Evolutionary conservation across 2,888 invertebrate species (phyloP).

Genomic region (Crocallis elinguaria): DNA sequence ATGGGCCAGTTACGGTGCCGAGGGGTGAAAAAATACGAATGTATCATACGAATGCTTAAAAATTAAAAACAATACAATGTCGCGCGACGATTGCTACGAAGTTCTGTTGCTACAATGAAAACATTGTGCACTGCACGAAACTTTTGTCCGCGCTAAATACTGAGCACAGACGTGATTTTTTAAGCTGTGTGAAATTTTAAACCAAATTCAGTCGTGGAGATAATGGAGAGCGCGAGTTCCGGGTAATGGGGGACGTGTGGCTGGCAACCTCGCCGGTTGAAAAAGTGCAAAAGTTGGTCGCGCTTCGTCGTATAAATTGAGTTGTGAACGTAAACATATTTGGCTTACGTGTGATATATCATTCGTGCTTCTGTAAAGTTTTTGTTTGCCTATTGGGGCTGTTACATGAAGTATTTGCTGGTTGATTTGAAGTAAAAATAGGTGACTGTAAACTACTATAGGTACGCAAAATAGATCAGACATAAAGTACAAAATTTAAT

Average conservation of each 20-base stretch:
- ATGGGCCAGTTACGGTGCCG: conserved; percentile 66
- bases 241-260: conserved; percentile 77
- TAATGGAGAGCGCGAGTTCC: conserved; percentile 79
- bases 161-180: conserved; percentile 55
- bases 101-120: conserved; percentile 48
- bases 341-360: conserved; percentile 34
- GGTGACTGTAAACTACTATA: too few relatives aligned
- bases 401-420: neutral
- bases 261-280: conserved; percentile 76
- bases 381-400: neutral
- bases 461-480: too few relatives aligned
- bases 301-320: conserved; percentile 53
- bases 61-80: conserved; percentile 33
- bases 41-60: conserved; percentile 35
- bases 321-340: conserved; percentile 32
- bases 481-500: too few relatives aligned
- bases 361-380: conserved; percentile 33
- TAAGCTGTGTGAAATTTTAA: conserved; percentile 69
- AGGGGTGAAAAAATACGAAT: conserved; percentile 53
- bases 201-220: conserved; percentile 76
- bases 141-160: conserved; percentile 58
- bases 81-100: conserved; percentile 32
- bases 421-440: neutral
- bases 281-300: conserved; percentile 79
- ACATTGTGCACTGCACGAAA: conserved; percentile 47